Conservation (phyloP, 30 jellyfish, hydroid and myxozoan genomes). For the Pelagia noctiluca region DNA sequence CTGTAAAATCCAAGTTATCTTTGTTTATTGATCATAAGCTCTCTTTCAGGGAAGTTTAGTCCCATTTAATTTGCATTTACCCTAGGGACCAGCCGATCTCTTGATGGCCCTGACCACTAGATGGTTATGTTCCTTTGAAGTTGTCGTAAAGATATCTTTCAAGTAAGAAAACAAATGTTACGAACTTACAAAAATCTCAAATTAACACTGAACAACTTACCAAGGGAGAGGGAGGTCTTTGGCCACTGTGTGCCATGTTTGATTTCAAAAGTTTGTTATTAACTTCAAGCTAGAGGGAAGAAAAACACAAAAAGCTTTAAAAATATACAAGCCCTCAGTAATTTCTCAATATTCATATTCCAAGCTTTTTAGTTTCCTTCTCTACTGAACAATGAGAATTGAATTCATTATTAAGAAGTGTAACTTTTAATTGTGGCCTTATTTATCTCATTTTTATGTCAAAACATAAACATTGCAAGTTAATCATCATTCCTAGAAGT, state of each 20-base stretch:
- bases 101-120: neutral
- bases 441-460: no score
- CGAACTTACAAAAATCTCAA: neutral
- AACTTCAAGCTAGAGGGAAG: constrained; percentile 20
- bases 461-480: no score
- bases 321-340: neutral
- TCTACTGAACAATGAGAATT: no score
- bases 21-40: neutral
- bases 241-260: constrained; percentile 51
- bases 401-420: no score
- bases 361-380: neutral
- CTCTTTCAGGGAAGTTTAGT: neutral
- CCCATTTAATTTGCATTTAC: neutral
- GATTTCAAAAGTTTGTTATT: constrained; percentile 37
- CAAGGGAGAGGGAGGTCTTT: constrained; percentile 68
- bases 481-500: no score
- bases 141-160: neutral
- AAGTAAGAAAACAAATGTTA: neutral
- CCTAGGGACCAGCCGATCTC: neutral
- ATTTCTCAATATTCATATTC: neutral
- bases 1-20: neutral
- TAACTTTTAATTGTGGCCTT: no score
- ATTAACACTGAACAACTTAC: neutral
- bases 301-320: neutral
- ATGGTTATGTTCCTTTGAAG: neutral